Base-by-base conservation (phyloP, 2,797 vertebrate genomes). In the Sphenodon punctatus region DNA sequence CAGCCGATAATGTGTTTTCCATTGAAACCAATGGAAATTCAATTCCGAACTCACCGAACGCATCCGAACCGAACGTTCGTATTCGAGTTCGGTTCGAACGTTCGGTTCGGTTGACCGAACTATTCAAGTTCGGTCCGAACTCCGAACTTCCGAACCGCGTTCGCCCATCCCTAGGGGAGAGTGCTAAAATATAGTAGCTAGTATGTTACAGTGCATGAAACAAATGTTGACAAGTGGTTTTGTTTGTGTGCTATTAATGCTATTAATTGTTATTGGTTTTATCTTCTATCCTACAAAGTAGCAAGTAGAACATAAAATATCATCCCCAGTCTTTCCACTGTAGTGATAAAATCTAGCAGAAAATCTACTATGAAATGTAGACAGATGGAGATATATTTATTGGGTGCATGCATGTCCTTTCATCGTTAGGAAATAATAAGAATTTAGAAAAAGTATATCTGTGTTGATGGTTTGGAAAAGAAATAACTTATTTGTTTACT, bases 401-500 rank as follows among this genome's bases (percentile, higher is more conserved):
- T 55, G 39, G 63, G 48, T 60, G 12, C 49, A 69, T 82, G 55
- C 39, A 8, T 48, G 74, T 75, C 56, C 27, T 58, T 10, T 7
- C 0, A 74, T 68, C 80, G 23, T 7, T 74, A 41, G 14, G 38
- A 15, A 45, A 5, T 10, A 53, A 30, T 60, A 72, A 51, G 43
- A 83, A 81, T 41, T 70, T 72, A 73, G 48, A 48, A 11, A 60
- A 83, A 80, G 85, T 43, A 36, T 67, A 78, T 67, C 22, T 32
- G 23, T 78, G 30, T 25, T 59, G 55, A 70, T 71, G 7, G 80
- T 67, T 63, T 58, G 73, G 38, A 75, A 86, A 71, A 66, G 16
- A 23, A 2, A 75, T 82, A 80, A 78, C 61, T 79, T 36, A 72
- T 84, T 89, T 86, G 6, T n/a, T 38, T 79, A 63, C 59, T 73